Conservation (phyloP, 1,140 invertebrate genomes). For the Plutomurus gul region DNA sequence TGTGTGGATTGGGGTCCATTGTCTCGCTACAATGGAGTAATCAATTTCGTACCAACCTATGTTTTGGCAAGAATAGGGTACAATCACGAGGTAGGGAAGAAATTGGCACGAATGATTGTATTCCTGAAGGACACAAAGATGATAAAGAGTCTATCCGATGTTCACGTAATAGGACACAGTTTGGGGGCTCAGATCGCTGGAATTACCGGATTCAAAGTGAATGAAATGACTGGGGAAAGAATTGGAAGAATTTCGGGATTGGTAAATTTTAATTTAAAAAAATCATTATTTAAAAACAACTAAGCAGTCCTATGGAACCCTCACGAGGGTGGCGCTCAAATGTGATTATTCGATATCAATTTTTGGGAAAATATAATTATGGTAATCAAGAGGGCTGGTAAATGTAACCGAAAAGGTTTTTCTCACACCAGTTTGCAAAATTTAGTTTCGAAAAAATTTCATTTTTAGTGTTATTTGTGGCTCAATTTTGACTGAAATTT, state of each 20-base stretch:
- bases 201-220: not conserved
- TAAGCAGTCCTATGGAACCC: too few species aligned
- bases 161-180: constrained; percentile 82
- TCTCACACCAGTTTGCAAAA: too few species aligned
- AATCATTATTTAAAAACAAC: too few species aligned
- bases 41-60: not conserved
- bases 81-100: not conserved
- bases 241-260: not conserved
- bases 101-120: not conserved
- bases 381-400: too few species aligned
- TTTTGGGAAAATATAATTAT: too few species aligned
- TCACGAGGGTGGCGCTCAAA: too few species aligned
- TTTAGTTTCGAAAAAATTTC: too few species aligned
- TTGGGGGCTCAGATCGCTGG: constrained; percentile 79
- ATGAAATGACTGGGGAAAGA: not conserved
- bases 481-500: too few species aligned
- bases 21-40: not conserved
- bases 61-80: not conserved
- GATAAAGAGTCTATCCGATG: constrained; percentile 64
- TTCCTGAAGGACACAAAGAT: not conserved
- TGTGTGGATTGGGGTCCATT: not conserved
- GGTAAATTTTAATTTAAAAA: too few species aligned
- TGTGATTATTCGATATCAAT: too few species aligned
- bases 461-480: too few species aligned
- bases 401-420: too few species aligned